phyloP scores from a whole-genome alignment of 37 sponge, comb jelly and placozoan genomes.

The Diacarnus erythraeanus region DNA sequence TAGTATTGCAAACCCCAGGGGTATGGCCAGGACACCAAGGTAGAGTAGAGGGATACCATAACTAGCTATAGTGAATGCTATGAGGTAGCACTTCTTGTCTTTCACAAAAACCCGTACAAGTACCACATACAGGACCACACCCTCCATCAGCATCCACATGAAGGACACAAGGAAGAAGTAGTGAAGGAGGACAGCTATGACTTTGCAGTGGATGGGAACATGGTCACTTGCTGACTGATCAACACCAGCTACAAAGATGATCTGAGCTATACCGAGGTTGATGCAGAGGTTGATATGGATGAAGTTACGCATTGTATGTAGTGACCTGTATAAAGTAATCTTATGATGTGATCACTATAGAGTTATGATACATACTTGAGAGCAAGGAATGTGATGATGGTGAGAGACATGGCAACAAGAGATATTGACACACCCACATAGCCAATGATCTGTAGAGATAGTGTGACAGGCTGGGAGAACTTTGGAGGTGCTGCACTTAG shows the following conservation, averaged over 20 bases:
- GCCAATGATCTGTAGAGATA: slow-evolving; percentile 6
- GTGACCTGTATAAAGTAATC: slow-evolving; percentile 25
- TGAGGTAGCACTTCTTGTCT: background rate
- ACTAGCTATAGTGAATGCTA: slow-evolving; percentile 22
- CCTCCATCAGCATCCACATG: slow-evolving; percentile 90
- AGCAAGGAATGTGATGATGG: too few species aligned
- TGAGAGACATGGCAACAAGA: slow-evolving; percentile 12
- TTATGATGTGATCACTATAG: background rate
- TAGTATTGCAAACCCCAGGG: slow-evolving; percentile 22
- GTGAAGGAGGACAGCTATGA: slow-evolving; percentile 47
- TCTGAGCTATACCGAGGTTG: slow-evolving; percentile 50
- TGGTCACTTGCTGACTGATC: background rate
- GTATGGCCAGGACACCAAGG: slow-evolving; percentile 1
- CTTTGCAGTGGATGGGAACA: slow-evolving; percentile 15
- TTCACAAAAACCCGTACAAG: slow-evolving; percentile 61
- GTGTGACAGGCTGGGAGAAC: background rate
- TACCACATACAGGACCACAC: slow-evolving; percentile 56
- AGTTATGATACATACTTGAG: background rate
- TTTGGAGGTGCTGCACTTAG: slow-evolving; percentile 23
- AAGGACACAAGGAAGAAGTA: slow-evolving; percentile 59
- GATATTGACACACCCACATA: slow-evolving; percentile 18
- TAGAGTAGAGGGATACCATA: slow-evolving; percentile 39
- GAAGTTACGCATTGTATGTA: slow-evolving; percentile 51
- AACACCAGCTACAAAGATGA: slow-evolving; percentile 43
- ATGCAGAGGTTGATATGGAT: slow-evolving; percentile 66